Evolutionary conservation across 37 sponge, comb jelly and placozoan genomes (phyloP).

Genomic region (Theonella swinhoei): DNA sequence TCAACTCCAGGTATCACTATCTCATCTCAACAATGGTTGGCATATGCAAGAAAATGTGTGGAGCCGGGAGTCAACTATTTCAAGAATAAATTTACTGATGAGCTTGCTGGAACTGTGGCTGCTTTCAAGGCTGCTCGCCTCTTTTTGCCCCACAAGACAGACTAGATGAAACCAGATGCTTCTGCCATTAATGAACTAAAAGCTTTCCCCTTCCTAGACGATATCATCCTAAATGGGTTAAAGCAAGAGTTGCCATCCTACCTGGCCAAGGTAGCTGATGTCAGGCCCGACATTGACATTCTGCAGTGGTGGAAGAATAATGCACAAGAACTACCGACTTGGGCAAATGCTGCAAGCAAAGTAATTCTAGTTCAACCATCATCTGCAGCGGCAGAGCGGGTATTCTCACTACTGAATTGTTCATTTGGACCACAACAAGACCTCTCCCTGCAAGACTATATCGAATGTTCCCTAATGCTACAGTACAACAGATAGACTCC

Average conservation of each 20-base stretch:
- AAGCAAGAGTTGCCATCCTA: constrained; percentile 20
- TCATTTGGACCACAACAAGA: constrained; percentile 17
- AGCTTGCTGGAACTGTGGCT: neutral
- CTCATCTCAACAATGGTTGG: too few relatives aligned
- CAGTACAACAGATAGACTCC: constrained; percentile 26
- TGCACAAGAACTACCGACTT: constrained; percentile 3
- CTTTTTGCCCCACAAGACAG: neutral
- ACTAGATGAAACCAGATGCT: constrained; percentile 10
- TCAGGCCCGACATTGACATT: neutral
- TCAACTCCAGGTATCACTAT: too few relatives aligned
- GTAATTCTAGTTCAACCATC: too few relatives aligned
- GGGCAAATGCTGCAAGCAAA: too few relatives aligned
- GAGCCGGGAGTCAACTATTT: constrained; percentile 3
- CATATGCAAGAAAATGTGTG: constrained; percentile 4
- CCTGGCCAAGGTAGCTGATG: constrained; percentile 1
- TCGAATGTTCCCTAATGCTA: constrained; percentile 23
- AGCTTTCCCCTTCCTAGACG: constrained; percentile 2
- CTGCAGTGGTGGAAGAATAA: constrained; percentile 19
- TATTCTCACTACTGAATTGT: constrained; percentile 15
- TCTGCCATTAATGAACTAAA: neutral
- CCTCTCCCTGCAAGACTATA: neutral
- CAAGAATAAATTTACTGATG: neutral
- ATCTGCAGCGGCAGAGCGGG: constrained; percentile 40
- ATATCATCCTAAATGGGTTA: constrained; percentile 4
- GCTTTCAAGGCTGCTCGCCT: too few relatives aligned